phyloP scores from a whole-genome alignment of 2,113 vertebrate genomes.

The Lampris incognitus region DNA sequence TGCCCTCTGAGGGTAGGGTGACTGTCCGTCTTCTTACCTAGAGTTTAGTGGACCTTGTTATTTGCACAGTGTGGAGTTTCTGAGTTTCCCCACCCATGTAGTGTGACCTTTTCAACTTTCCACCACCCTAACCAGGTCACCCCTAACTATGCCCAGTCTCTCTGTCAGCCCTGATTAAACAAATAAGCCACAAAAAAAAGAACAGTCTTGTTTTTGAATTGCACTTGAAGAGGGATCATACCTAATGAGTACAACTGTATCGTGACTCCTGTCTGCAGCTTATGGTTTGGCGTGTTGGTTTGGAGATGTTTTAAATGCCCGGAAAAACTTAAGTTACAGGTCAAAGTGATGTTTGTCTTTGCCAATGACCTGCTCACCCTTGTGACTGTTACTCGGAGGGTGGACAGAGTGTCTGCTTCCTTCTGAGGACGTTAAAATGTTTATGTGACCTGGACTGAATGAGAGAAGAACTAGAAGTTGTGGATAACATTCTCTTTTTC shows the following conservation, averaged over 20 bases:
- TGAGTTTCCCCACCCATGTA: slow-evolving; percentile 1
- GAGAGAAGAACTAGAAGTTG: slow-evolving; percentile 25
- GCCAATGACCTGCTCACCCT: neutral
- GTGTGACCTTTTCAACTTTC: neutral
- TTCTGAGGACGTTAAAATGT: slow-evolving; percentile 7
- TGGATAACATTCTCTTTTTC: neutral
- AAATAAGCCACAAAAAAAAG: too few relatives aligned
- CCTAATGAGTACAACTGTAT: neutral
- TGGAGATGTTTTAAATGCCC: neutral
- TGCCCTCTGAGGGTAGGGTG: slow-evolving; percentile 1
- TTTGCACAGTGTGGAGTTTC: slow-evolving; percentile 32
- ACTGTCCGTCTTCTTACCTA: neutral
- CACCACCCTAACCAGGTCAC: neutral
- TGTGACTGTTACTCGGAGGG: slow-evolving; percentile 11
- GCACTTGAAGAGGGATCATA: neutral
- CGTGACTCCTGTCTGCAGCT: neutral
- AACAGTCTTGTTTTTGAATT: neutral
- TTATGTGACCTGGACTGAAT: neutral
- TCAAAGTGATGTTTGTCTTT: slow-evolving; percentile 11
- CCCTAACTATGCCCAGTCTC: neutral
- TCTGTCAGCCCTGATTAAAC: neutral
- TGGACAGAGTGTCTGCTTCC: slow-evolving; percentile 13
- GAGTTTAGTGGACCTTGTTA: slow-evolving; percentile 12
- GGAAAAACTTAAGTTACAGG: neutral
- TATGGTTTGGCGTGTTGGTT: slow-evolving; percentile 21